Evolutionary conservation across 2,797 vertebrate genomes (phyloP), one percentile per base, ranked within the genome.

Genomic region (Lindbergichthys nudifrons): DNA sequence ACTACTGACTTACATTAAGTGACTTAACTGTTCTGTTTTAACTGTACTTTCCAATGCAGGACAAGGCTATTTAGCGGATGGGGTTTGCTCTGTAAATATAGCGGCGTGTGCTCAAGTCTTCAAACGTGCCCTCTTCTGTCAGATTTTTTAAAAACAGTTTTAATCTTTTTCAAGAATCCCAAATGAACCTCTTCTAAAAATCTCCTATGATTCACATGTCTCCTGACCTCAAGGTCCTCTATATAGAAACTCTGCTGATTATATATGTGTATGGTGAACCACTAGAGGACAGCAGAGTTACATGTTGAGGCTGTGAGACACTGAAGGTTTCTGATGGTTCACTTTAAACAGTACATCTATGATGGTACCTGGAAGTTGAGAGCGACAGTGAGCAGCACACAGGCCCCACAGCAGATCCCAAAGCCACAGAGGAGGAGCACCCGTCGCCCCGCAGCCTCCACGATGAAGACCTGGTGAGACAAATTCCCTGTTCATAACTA

Each of bases 361-460:
- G 6, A 10, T 0, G 11, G 43, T 82, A 99, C 97, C 97, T 99
- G 97, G 56, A 97, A 92, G 1, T 72, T 94, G 75, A 99, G 95
- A 0, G 96, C 96, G 0, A 93, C 10, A 0, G 97, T 98, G 23
- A 99, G 82, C 65, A 98, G 67, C 0, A 94, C 88, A 60, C 96
- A 97, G 62, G 96, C 89, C 0, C 1, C 53, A 51, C 95, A 95
- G 90, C 98, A 99, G 83, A 95, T 83, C 10, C 90, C 91, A 80
- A 99, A 99, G 1, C 98, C 97, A 14, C 90, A 75, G 32, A 99
- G 95, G 15, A 99, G 92, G 6, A 99, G 95, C 23, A 95, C 51
- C 58, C 93, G 92, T 60, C 98, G 92, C 0, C 98, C 98, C 26
- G 95, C 75, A 3, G 94, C 89, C 77, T 99, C 98, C 53, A 99